A percentile compares a stretch with the other conserved stretches of the same genome.
Evolutionary conservation across 1,140 invertebrate genomes (phyloP).

Genomic region (Vanessa tameamea): DNA sequence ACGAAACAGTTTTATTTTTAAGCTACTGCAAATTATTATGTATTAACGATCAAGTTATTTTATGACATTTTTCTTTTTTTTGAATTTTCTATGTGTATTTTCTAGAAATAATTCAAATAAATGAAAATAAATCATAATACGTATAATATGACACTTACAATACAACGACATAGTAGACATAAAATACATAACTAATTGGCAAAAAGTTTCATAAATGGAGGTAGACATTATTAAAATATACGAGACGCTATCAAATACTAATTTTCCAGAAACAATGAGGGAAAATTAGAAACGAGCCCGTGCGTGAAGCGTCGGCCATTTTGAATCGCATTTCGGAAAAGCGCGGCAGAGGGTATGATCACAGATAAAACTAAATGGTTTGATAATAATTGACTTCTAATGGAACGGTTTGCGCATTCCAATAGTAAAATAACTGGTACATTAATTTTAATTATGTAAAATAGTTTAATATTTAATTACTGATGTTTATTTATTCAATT

Average conservation of each 20-base stretch:
- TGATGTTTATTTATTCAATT: no score
- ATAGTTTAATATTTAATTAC: not conserved
- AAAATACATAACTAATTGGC: no score
- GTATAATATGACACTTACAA: not conserved
- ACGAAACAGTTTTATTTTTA: not conserved
- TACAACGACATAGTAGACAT: not conserved
- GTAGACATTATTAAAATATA: not conserved
- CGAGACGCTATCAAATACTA: constrained; percentile 57
- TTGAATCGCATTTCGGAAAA: constrained; percentile 37
- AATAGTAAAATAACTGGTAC: constrained; percentile 14
- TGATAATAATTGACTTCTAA: constrained; percentile 25
- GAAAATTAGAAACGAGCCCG: constrained; percentile 64
- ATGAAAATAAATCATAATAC: not conserved
- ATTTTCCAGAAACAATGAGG: constrained; percentile 61
- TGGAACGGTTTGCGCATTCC: constrained; percentile 14
- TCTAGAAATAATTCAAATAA: no score
- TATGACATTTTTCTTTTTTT: not conserved
- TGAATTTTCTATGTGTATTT: no score
- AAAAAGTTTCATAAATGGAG: not conserved
- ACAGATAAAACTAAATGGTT: constrained; percentile 27
- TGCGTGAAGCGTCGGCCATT: constrained; percentile 54
- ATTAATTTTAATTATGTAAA: constrained; percentile 5
- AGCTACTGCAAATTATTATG: not conserved
- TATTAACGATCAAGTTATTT: not conserved
- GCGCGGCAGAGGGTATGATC: constrained; percentile 24